A percentile compares a stretch with the other conserved stretches of the same genome.
phyloP scores from a whole-genome alignment of 2,797 vertebrate genomes.

The Otus scops region DNA sequence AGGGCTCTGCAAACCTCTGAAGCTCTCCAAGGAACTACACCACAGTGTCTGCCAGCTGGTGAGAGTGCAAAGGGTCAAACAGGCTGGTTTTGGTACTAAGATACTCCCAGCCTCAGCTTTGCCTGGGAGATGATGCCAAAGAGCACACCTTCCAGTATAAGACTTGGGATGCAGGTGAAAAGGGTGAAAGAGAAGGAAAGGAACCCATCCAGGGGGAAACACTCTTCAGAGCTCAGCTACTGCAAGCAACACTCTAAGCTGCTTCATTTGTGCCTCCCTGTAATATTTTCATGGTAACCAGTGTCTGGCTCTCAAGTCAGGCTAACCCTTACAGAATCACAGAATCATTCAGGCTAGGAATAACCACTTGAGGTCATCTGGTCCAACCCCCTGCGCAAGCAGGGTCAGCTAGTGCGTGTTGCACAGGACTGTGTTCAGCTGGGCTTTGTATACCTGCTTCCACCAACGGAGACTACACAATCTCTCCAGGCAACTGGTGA shows the following conservation, averaged over 20 bases:
- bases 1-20: background rate
- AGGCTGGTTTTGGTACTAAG: background rate
- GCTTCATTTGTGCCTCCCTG: background rate
- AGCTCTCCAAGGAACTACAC: background rate
- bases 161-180: background rate
- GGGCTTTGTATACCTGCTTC: background rate
- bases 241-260: background rate
- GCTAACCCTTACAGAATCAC: background rate
- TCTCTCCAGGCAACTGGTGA: background rate
- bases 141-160: background rate
- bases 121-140: background rate
- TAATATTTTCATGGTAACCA: background rate
- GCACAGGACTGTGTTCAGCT: background rate
- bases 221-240: background rate
- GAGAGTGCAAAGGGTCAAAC: background rate
- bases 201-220: background rate
- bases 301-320: background rate
- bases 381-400: background rate
- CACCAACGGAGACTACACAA: background rate
- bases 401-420: background rate
- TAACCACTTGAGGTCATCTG: background rate
- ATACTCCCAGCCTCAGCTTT: background rate
- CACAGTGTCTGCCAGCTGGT: fast-evolving
- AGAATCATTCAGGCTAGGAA: background rate
- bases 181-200: background rate